These are phyloP conservation scores for Adelognathus sp. DNA, from an alignment of 2,888 invertebrate species.

Conservation along the genomic window DNA sequence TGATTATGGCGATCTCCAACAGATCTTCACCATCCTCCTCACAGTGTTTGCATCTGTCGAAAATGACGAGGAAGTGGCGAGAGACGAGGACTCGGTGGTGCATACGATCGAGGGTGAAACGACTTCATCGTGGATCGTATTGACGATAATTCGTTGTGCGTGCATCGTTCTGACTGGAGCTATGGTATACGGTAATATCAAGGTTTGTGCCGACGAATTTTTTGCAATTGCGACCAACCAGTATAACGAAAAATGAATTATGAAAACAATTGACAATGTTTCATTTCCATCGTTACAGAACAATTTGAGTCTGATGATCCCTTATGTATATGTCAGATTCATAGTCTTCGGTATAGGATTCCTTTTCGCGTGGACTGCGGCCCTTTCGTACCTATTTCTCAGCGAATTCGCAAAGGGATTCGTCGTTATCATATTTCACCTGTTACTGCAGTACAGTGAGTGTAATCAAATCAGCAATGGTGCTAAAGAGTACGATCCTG, in stretches of 20 bases:
- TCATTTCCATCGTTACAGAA: not conserved
- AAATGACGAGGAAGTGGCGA: too few species aligned
- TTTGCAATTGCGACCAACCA: not conserved
- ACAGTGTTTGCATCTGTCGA: not conserved
- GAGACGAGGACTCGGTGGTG: not conserved
- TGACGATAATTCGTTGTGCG: not conserved
- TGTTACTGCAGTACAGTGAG: not conserved
- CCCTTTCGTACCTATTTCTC: not conserved
- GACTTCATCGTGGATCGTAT: not conserved
- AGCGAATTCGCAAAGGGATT: not conserved
- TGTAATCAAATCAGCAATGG: too few species aligned
- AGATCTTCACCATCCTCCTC: not conserved
- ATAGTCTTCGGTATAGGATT: not conserved
- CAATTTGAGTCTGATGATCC: not conserved
- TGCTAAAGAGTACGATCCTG: too few species aligned
- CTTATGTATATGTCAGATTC: not conserved
- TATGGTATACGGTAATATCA: not conserved
- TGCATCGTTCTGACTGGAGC: not conserved
- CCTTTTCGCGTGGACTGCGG: not conserved
- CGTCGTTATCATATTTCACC: not conserved
- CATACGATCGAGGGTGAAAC: not conserved
- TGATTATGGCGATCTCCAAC: not conserved
- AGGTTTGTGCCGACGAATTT: not conserved
- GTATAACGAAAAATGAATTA: not conserved
- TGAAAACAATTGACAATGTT: not conserved